Conservation (phyloP, 2,888 invertebrate genomes). For the Archaeoteleia sp. region DNA sequence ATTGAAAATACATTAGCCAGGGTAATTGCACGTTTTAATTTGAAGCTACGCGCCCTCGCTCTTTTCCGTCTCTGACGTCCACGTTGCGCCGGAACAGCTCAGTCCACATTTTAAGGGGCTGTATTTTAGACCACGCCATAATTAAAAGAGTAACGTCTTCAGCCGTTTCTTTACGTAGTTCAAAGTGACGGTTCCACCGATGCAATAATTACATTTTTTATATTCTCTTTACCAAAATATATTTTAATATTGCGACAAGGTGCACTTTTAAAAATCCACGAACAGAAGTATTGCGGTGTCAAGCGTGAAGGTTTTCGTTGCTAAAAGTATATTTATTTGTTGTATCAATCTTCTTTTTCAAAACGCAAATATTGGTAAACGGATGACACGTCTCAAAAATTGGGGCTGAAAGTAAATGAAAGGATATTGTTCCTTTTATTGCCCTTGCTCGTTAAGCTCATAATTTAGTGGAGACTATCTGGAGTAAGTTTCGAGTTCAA, state of each 20-base stretch:
- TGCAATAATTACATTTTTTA: slow-evolving; percentile 21
- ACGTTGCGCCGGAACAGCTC: background rate
- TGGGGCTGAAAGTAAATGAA: slow-evolving; percentile 32
- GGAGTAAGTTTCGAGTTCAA: slow-evolving; percentile 38
- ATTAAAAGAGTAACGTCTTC: slow-evolving; percentile 69
- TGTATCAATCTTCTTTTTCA: too few species aligned
- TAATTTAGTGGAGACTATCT: slow-evolving; percentile 50
- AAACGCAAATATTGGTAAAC: too few species aligned
- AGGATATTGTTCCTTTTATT: slow-evolving; percentile 37
- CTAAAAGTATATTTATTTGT: too few species aligned
- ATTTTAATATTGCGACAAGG: slow-evolving; percentile 9
- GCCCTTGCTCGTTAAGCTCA: slow-evolving; percentile 48
- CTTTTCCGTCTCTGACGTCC: slow-evolving; percentile 28
- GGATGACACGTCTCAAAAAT: too few species aligned
- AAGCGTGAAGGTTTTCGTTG: too few species aligned
- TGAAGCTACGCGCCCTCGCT: slow-evolving; percentile 54
- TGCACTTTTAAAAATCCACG: too few species aligned
- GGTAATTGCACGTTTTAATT: slow-evolving; percentile 69
- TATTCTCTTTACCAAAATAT: slow-evolving; percentile 5
- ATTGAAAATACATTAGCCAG: slow-evolving; percentile 67
- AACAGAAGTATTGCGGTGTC: too few species aligned
- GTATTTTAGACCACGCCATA: slow-evolving; percentile 60
- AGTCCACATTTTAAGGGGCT: slow-evolving; percentile 49
- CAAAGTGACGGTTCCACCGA: slow-evolving; percentile 10
- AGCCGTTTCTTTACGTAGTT: slow-evolving; percentile 37